Conservation (phyloP, 1,140 invertebrate genomes). For the Camponotus floridanus region DNA sequence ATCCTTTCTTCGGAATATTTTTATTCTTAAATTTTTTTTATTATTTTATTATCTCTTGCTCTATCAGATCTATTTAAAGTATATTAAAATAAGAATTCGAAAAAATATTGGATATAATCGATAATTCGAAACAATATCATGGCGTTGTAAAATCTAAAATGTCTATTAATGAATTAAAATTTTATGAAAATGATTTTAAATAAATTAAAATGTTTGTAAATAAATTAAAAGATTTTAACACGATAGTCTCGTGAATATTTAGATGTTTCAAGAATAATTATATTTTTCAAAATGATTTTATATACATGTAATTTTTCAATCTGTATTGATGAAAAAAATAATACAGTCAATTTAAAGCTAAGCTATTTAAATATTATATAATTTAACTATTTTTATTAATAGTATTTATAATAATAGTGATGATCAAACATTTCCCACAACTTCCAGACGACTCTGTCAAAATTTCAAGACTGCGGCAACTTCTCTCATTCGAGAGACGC, state of each 20-base stretch:
- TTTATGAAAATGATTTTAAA: no score
- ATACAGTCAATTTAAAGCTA: neutral
- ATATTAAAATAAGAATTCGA: no score
- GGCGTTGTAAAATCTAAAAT: no score
- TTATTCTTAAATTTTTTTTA: neutral
- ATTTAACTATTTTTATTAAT: neutral
- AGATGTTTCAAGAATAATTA: neutral
- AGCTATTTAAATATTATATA: neutral
- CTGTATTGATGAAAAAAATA: neutral
- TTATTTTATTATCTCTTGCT: neutral
- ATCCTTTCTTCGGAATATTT: neutral
- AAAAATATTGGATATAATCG: no score
- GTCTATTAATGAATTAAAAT: no score
- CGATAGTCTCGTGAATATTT: neutral
- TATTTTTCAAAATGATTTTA: neutral
- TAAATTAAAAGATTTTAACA: neutral
- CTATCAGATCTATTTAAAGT: no score
- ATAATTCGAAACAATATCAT: no score
- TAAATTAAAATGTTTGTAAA: neutral
- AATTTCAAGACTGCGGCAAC: slow-evolving; percentile 14
- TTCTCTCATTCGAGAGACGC: slow-evolving; percentile 2
- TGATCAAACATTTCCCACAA: no score
- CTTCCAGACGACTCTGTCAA: neutral
- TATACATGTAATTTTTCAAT: neutral
- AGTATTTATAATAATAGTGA: neutral